Evolutionary conservation across 2,888 invertebrate species (phyloP).

Genomic region (Sphaerophoria taeniata): DNA sequence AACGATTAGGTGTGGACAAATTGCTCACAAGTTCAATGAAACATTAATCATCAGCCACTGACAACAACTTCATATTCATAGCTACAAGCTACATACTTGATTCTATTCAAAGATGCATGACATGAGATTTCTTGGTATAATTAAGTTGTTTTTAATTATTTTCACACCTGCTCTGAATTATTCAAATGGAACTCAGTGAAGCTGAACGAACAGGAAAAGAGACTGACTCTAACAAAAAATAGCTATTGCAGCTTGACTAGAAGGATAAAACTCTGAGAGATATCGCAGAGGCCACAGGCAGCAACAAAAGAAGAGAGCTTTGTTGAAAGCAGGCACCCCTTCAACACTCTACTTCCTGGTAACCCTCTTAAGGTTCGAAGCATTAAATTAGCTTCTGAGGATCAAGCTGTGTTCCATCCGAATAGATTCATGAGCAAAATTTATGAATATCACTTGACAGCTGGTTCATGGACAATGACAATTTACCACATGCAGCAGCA

Average conservation of each 20-base stretch:
- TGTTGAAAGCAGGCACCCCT: not conserved
- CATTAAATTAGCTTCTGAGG: not conserved
- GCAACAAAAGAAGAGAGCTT: not conserved
- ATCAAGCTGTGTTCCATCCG: conserved; percentile 34
- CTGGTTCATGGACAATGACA: conserved; percentile 46
- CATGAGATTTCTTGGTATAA: conserved; percentile 41
- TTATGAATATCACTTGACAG: conserved; percentile 60
- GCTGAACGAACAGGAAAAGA: not conserved
- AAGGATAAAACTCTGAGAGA: not conserved
- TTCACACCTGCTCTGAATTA: conserved; percentile 60
- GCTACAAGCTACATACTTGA: not conserved
- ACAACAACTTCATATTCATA: conserved; percentile 16
- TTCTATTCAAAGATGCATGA: conserved; percentile 39
- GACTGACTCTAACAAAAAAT: not conserved
- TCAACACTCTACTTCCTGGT: conserved; percentile 12
- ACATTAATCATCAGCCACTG: conserved; percentile 39
- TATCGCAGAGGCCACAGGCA: conserved; percentile 29
- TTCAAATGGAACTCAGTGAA: conserved; percentile 20
- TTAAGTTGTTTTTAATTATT: conserved; percentile 52
- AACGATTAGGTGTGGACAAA: conserved; percentile 46
- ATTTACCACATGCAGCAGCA: conserved; percentile 45
- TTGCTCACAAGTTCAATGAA: conserved; percentile 36
- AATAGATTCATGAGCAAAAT: conserved; percentile 32
- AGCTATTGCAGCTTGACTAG: not conserved
- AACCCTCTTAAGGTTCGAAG: not conserved